Base-by-base conservation (phyloP, 2,113 vertebrate species). In the Clinocottus analis region DNA sequence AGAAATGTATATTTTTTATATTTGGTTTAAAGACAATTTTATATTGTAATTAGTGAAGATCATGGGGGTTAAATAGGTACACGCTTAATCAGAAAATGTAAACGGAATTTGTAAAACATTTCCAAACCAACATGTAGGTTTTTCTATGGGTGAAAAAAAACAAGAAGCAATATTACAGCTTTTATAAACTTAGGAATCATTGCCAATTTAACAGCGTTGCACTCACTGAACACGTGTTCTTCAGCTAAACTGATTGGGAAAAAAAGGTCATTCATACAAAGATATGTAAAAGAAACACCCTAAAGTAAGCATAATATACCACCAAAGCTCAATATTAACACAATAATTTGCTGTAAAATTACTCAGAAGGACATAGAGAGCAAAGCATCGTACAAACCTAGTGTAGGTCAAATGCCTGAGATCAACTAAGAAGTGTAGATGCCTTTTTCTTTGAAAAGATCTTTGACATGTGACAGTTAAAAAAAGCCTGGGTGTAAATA, bases 51-150 rank as follows among this genome's bases (percentile, higher is more conserved):
- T 51, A 35, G 63, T 65, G 27, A 59, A 21, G 31, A 43, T 49
- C 10, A 17, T 27, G 2, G 3, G 29, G 16, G 33, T 62, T 68
- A 17, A 61, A 35, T 23, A 45, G 11, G 9, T 43, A 23, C 10
- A 23, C 17, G 45, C 17, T 49, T 35, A 43, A 45, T n/a, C 31
- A 5, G 5, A n/a, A 27, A 59, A 53, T 63, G 29, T 27, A n/a
- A 76, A 71, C 25, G 2, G 31, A 47, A 77, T 47, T 25, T 51
- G 11, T 39, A 29, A 55, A 80, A 55, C 75, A 55, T 64, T 64
- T 77, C 2, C 23, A 71, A 71, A 70, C 33, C 21, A 19, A 6
- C 10, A 51, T 59, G 23, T n/a, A 72, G 29, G 25, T 35, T 64
- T 25, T 43, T 56, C 10, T 5, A 60, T 35, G 2, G 14, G 19